These are phyloP conservation scores for Riptortus pedestris DNA, from an alignment of 1,140 invertebrate species.

Conservation along the genomic window DNA sequence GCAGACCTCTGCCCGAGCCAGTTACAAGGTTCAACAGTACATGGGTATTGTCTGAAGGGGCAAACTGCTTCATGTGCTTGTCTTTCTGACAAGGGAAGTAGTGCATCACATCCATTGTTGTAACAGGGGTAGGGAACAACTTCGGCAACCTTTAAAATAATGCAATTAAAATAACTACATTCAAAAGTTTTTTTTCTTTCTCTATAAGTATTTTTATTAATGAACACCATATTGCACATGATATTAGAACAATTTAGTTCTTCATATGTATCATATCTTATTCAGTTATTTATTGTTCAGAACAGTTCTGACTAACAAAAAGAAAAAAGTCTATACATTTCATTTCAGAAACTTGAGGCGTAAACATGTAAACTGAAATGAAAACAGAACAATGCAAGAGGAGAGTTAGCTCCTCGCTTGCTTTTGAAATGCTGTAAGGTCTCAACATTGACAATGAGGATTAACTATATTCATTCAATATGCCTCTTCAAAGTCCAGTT, in stretches of 20 bases:
- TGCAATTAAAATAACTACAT: background rate
- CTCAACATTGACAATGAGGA: too few relatives aligned
- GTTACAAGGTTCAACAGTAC: constrained; percentile 27
- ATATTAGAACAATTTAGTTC: background rate
- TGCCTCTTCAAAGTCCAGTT: too few relatives aligned
- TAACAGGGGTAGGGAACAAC: background rate
- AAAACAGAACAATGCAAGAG: too few relatives aligned
- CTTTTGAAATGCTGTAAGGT: too few relatives aligned
- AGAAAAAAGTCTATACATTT: too few relatives aligned
- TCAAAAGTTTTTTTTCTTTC: background rate
- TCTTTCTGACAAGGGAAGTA: constrained; percentile 27
- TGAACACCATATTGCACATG: constrained; percentile 28
- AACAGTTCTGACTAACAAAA: too few relatives aligned
- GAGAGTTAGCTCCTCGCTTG: too few relatives aligned
- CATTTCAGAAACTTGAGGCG: too few relatives aligned
- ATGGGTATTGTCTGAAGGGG: constrained; percentile 28
- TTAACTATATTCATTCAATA: too few relatives aligned
- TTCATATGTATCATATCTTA: too few relatives aligned
- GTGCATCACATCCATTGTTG: constrained; percentile 25
- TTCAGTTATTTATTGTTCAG: too few relatives aligned
- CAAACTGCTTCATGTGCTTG: constrained; percentile 30
- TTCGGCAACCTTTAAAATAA: constrained; percentile 2
- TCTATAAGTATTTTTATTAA: constrained; percentile 18
- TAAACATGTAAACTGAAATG: too few relatives aligned
- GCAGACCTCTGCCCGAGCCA: constrained; percentile 30